Percentiles rank a stretch among this genome's conserved stretches.
phyloP scores from a whole-genome alignment of 2,888 invertebrate species.

The Meganola albula region DNA sequence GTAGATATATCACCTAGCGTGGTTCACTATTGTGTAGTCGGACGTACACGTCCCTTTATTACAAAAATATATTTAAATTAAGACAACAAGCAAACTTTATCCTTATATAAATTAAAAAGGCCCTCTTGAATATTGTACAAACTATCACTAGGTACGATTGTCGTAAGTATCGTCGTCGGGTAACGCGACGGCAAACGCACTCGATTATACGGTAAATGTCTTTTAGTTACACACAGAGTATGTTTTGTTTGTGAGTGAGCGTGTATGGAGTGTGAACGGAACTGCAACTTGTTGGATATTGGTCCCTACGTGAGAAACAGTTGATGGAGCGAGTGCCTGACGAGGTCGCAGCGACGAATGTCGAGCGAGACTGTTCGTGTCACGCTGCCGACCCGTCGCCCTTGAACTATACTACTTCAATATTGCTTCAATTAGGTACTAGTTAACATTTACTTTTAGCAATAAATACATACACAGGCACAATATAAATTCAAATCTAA shows the following conservation, averaged over 20 bases:
- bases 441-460: constrained; percentile 8
- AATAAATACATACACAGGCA: constrained; percentile 5
- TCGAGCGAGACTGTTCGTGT: constrained; percentile 28
- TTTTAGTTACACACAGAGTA: constrained; percentile 49
- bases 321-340: constrained; percentile 33
- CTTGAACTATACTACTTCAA: constrained; percentile 16
- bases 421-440: constrained; percentile 13
- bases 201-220: constrained; percentile 52
- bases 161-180: constrained; percentile 40
- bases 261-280: constrained; percentile 29
- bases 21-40: constrained; percentile 59
- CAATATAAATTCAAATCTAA: constrained; percentile 2
- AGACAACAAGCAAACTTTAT: constrained; percentile 69
- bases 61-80: constrained; percentile 69
- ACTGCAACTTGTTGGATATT: constrained; percentile 35
- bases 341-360: constrained; percentile 25
- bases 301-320: constrained; percentile 51
- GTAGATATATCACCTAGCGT: constrained; percentile 73
- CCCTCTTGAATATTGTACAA: constrained; percentile 62
- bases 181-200: constrained; percentile 35
- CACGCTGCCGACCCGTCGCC: constrained; percentile 28
- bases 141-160: constrained; percentile 53
- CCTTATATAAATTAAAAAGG: constrained; percentile 70
- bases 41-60: constrained; percentile 55
- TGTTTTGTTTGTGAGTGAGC: constrained; percentile 23